Conservation (phyloP, 2,888 invertebrate species). For the Leptura quadrifasciata region DNA sequence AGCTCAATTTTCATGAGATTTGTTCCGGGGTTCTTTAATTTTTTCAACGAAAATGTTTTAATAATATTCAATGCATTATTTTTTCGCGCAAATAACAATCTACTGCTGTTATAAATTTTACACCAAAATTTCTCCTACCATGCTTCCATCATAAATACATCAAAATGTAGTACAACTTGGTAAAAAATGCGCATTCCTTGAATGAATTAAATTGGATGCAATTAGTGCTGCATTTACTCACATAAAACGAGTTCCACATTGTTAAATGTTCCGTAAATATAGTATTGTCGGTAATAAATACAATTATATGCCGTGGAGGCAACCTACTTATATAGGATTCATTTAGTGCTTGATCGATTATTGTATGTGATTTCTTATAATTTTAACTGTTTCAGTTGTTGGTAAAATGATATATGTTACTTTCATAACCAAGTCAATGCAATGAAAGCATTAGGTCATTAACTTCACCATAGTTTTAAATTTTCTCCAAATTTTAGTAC, state of each 20-base stretch:
- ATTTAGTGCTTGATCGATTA: not conserved
- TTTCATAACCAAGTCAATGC: not conserved
- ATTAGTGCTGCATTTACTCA: slow-evolving; percentile 32
- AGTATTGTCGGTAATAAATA: slow-evolving; percentile 26
- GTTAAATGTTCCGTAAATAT: slow-evolving; percentile 28
- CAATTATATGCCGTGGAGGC: slow-evolving; percentile 19
- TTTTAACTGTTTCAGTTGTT: not conserved
- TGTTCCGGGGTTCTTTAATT: no score
- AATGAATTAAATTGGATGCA: slow-evolving; percentile 14
- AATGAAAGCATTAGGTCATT: not conserved
- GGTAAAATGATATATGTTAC: not conserved
- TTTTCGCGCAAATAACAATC: no score
- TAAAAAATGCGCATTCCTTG: slow-evolving; percentile 12
- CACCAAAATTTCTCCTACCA: not conserved
- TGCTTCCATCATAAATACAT: not conserved
- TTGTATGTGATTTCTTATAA: not conserved
- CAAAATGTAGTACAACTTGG: not conserved
- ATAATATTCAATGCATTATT: no score
- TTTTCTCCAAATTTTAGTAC: no score
- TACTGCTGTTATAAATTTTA: no score
- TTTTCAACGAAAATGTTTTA: no score
- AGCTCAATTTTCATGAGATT: no score
- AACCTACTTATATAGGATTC: slow-evolving; percentile 20
- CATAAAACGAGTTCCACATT: slow-evolving; percentile 23
- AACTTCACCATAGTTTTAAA: no score